Base-by-base conservation (phyloP, 1,140 invertebrate species). In the Mercenaria mercenaria region DNA sequence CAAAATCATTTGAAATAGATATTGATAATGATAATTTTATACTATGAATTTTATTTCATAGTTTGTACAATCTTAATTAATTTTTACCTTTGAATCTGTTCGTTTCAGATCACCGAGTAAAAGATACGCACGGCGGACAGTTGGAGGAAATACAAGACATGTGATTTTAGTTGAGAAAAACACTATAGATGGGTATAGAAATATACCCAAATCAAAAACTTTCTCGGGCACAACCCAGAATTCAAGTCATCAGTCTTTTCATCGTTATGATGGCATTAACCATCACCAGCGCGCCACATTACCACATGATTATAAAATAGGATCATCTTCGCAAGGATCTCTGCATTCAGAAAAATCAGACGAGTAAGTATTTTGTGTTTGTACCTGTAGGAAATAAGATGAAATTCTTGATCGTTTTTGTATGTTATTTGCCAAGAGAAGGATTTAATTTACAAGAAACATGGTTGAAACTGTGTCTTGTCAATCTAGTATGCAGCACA, bases 91-190 rank as follows among this genome's bases (percentile, higher is more conserved):
- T n/a, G n/a, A n/a, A 47, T 47, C 43, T 85, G 29, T 86, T 20
- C 67, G n/a, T 88, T 94, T 74, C 93, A 97, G 97, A 95, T 97
- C 97, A 77, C 97, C 97, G 26, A 97, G 97, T 94, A 97, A 97
- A 95, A 96, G 96, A 91, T 95, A 97, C 85, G 95, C 96, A 29
- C 96, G 97, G 37, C 96, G 97, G 81, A 96, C 96, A 32, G 94
- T 96, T 20, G 95, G 96, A 41, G 95, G 93, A 47, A 93, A 95
- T 43, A 95, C 95, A 39, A 82, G 95, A 47, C 94, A 96, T 89
- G 95, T 93, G 43, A 95, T 95, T 74, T 87, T 93, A 84, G 96
- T 96, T 76, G 96, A 97, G 94, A 96, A 96, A 94, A 97, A 96
- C 52, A 93, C 93, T 79, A 94, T 95, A 72, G 94, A 95, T 74